phyloP scores from a whole-genome alignment of 1,140 invertebrate genomes.

The Homalodisca vitripennis region DNA sequence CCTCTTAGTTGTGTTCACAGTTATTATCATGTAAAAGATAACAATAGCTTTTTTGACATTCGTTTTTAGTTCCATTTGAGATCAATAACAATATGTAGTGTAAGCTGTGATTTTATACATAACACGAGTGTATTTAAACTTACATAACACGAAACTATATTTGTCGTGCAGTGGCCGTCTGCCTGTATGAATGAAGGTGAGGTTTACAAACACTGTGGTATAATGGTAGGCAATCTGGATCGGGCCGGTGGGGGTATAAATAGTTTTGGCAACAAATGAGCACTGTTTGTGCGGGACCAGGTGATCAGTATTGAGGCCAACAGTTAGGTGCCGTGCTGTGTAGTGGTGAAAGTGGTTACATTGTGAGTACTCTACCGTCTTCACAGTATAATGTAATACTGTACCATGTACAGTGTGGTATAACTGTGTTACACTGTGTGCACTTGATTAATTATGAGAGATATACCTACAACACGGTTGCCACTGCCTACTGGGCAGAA shows the following conservation, averaged over 20 bases:
- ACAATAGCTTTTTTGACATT: no score
- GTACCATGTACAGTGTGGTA: background rate
- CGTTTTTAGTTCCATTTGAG: no score
- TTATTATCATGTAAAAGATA: no score
- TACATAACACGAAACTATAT: no score
- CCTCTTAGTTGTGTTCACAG: no score
- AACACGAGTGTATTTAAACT: no score
- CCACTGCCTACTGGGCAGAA: background rate
- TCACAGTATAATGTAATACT: background rate
- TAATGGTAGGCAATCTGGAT: background rate
- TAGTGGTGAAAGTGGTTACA: background rate
- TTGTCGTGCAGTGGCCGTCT: no score
- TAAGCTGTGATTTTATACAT: no score
- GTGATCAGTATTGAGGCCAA: background rate
- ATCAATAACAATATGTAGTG: no score
- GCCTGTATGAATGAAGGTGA: no score
- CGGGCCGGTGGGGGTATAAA: background rate
- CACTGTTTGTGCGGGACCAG: background rate
- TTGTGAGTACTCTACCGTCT: background rate
- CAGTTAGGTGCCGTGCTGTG: background rate
- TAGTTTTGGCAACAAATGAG: background rate
- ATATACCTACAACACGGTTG: background rate
- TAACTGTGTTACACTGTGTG: background rate
- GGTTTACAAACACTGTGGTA: background rate
- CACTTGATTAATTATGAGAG: constrained; percentile 9